These are phyloP conservation scores for Ormia ochracea DNA, from an alignment of 2,888 invertebrate genomes.

Conservation along the genomic window DNA sequence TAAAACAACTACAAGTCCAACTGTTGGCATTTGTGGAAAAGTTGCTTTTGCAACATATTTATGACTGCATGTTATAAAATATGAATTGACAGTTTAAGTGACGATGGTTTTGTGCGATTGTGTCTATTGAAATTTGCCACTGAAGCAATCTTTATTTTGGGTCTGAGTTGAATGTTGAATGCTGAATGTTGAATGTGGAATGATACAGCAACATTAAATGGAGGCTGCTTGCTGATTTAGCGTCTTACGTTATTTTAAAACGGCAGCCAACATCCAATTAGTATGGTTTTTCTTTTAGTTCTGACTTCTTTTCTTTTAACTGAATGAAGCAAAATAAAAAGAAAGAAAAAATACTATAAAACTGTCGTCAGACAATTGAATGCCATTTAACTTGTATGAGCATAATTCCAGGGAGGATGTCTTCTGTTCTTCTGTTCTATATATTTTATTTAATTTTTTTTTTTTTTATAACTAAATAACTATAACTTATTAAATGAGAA, in stretches of 20 bases:
- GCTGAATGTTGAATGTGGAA: too few relatives aligned
- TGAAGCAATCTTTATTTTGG: not conserved
- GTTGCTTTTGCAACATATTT: conserved; percentile 66
- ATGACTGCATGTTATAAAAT: conserved; percentile 74
- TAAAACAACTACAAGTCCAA: not conserved
- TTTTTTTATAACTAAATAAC: conserved; percentile 18
- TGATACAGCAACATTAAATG: conserved; percentile 32
- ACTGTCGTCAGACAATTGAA: conserved; percentile 74
- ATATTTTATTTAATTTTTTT: not conserved
- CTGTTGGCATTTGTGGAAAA: conserved; percentile 19
- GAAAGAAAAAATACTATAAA: conserved; percentile 66
- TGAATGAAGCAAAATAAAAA: conserved; percentile 18
- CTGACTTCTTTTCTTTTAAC: conserved; percentile 1
- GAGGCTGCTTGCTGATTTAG: conserved; percentile 48
- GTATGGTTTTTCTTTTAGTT: conserved; percentile 59
- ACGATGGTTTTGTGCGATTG: conserved; percentile 53
- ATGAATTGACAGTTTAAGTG: conserved; percentile 74
- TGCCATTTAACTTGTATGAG: conserved; percentile 61
- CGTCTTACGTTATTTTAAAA: conserved; percentile 45
- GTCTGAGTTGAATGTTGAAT: not conserved
- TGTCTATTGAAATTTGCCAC: not conserved
- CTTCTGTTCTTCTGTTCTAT: conserved; percentile 38
- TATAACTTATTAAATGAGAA: conserved; percentile 45
- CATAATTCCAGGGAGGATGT: conserved; percentile 27
- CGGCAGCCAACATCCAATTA: conserved; percentile 70